A percentile compares a stretch with the other conserved stretches of the same genome.
Evolutionary conservation across 2,113 vertebrate genomes (phyloP).

Genomic region (Hucho hucho): DNA sequence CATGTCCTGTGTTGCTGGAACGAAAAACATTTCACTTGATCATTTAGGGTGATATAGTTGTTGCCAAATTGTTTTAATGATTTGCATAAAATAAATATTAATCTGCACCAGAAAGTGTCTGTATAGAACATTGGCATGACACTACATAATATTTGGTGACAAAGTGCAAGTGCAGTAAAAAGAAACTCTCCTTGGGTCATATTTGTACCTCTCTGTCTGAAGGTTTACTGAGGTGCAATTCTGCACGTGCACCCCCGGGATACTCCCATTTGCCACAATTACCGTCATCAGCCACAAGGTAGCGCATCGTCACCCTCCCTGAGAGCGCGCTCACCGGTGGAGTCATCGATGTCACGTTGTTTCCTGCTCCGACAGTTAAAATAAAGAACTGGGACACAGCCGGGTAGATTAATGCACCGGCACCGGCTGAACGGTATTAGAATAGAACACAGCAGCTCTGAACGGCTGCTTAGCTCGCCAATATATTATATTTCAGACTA

Average conservation of each 20-base stretch:
- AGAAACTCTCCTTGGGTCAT: neutral
- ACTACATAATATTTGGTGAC: neutral
- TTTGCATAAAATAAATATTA: too few species aligned
- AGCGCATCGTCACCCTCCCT: neutral
- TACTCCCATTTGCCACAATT: neutral
- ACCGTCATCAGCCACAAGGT: constrained; percentile 7
- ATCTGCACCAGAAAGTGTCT: too few species aligned
- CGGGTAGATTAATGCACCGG: constrained; percentile 48
- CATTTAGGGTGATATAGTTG: too few species aligned
- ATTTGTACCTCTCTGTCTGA: neutral
- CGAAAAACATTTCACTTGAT: too few species aligned
- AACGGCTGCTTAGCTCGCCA: neutral
- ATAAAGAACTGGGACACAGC: constrained; percentile 48
- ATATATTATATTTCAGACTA: neutral
- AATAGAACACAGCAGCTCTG: constrained; percentile 22
- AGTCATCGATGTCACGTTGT: constrained; percentile 50
- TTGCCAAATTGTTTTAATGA: too few species aligned
- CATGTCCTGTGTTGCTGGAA: too few species aligned
- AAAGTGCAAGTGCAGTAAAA: neutral
- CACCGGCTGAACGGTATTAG: neutral
- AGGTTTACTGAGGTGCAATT: neutral
- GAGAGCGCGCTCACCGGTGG: neutral
- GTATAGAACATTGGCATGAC: too few species aligned
- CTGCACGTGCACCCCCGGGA: constrained; percentile 26
- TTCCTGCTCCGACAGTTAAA: constrained; percentile 46